Base-by-base conservation (phyloP, 2,113 vertebrate species). In the Nicator chloris region DNA sequence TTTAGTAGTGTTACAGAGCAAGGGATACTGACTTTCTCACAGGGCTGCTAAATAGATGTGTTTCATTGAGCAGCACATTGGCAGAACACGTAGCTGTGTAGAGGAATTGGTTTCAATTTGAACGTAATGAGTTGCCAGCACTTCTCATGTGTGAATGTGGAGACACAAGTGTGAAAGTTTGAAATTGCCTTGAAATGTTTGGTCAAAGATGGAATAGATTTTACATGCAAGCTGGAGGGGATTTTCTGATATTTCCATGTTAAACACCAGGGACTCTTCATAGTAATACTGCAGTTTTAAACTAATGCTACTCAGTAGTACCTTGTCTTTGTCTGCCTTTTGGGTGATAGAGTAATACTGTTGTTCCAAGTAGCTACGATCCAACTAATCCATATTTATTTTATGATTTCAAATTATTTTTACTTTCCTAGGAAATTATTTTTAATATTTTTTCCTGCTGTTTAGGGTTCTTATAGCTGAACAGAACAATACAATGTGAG, bases 131-230 rank as follows among this genome's bases (percentile, higher is more conserved):
- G 22, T 75, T 87, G 68, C 54, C 26, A 53, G 37, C 8, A 3
- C 26, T 70, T 90, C 40, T 73, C 65, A 60, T 84, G 77, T 88
- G 56, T 85, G 66, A 92, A 72, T 15, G 30, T 59, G 47, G 77
- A 75, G 49, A 76, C 63, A 42, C 11, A 85, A 59, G 26, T 81
- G 51, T 82, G 79, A 42, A 93, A 73, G 57, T 82, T 87, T 82
- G 65, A 85, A 83, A 91, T 68, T 86, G 45, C 61, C 51, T 65
- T 93, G 57, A 83, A 90, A 61, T 57, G 19, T 61, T 86, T 10
- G 7, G 40, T 78, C 83, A 69, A 33, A 89, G 69, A 24, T 59
- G 40, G 37, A 89, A 72, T 27, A 45, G 16, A 30, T 88, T 91
- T 92, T 93, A 59, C 28, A 10, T 24, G 78, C 69, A 64, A 10